These are phyloP conservation scores for Heliconius hermathena DNA, from an alignment of 1,140 invertebrate species.

Conservation along the genomic window DNA sequence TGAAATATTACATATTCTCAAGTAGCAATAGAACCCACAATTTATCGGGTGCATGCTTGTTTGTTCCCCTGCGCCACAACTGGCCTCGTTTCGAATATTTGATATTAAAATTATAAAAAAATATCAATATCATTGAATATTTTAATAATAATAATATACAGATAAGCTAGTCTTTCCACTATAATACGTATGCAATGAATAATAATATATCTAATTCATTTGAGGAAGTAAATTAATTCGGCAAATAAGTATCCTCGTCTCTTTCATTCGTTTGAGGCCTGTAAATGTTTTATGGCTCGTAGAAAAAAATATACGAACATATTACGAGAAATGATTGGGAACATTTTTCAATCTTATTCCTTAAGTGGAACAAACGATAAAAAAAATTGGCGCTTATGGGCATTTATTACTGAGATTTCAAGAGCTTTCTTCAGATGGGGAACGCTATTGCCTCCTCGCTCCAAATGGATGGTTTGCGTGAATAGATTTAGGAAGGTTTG, in stretches of 20 bases:
- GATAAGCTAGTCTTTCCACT: not conserved
- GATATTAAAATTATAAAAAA: not conserved
- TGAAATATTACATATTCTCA: no score
- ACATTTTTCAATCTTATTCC: conserved; percentile 78
- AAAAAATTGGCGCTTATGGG: conserved; percentile 77
- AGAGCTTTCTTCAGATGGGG: conserved; percentile 44
- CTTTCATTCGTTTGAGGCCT: conserved; percentile 68
- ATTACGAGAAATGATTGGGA: conserved; percentile 76
- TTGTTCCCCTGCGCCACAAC: no score
- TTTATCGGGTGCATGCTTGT: no score
- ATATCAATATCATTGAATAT: no score
- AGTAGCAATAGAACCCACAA: no score
- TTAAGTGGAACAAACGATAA: conserved; percentile 81
- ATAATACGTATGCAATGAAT: not conserved
- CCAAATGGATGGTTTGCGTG: not conserved
- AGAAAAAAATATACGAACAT: conserved; percentile 71
- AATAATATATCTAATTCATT: conserved; percentile 58
- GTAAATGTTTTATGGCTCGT: conserved; percentile 77
- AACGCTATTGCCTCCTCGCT: conserved; percentile 30
- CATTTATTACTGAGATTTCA: conserved; percentile 79
- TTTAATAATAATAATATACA: not conserved
- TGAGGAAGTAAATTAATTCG: conserved; percentile 73
- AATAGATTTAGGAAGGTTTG: not conserved
- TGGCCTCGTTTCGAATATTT: not conserved
- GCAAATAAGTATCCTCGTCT: conserved; percentile 59